Evolutionary conservation across 1,140 invertebrate species (phyloP), one percentile per base, ranked within the genome.

Genomic region (Ectropis grisescens): DNA sequence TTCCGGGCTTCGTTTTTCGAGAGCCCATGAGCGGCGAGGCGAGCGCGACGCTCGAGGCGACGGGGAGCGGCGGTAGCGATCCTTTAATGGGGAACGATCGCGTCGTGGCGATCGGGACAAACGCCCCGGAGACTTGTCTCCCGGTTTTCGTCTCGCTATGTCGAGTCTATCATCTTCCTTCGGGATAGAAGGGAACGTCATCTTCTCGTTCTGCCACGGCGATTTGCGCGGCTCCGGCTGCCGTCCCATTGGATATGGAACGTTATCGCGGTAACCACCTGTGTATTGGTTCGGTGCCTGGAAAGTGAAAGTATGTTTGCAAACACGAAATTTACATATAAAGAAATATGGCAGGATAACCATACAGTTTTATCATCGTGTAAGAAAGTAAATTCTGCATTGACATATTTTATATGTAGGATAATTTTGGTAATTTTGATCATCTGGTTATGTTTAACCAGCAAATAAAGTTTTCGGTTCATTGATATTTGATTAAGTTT

Each of bases 261-360:
- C 51, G 37, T 57, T 61, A 10, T 61, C 67, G 30, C 56, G 61
- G 38, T 58, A 76, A 40, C 61, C 10, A 60, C 58, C 64, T 59
- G 71, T 60, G 60, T 70, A 80, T 66, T 68, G 60, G 41, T 61
- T 71, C 52, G 61, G 37, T 31, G 58, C 70, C 75, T 80, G 75
- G 47, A 80, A 80, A 80, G 74, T 65, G 46, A 75, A 76, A 72
- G 41, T 56, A 43, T 48, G 46, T 56, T 68, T 67, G 67, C 59
- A 67, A 67, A 74, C 53, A 52, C 42, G 41, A 47, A 56, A 47
- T n/a, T n/a, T n/a, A n/a, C n/a, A n/a, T n/a, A n/a, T n/a, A n/a
- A n/a, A 47, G 39, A 39, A 50, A 10, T 15, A 29, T 23, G n/a
- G n/a, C n/a, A n/a, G n/a, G n/a, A n/a, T n/a, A n/a, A n/a, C n/a